Base-by-base conservation (phyloP, 2,797 vertebrate species). In the Coracias cyanogaster region DNA sequence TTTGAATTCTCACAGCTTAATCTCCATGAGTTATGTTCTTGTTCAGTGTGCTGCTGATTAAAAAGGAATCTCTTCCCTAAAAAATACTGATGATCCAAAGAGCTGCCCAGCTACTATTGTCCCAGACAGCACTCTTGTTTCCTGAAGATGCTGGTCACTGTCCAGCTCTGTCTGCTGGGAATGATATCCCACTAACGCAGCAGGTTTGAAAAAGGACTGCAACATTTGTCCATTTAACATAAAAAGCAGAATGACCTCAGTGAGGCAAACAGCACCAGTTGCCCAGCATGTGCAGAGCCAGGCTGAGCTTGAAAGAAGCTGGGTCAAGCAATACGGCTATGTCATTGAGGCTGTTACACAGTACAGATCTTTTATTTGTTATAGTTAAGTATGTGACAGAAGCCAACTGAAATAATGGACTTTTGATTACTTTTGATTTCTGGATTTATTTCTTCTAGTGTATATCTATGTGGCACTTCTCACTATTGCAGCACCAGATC, bases 391-490 rank as follows among this genome's bases (percentile, higher is more conserved):
- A 70, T 33, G 49, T 89, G 82, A 51, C 49, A 94, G 86, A 94
- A 97, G 86, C 73, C 65, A 86, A 60, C 54, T 90, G 80, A 83
- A 95, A 74, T 92, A 94, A 96, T 82, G 85, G 49, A 94, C 81
- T 89, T 94, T 71, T 67, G 80, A 83, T 80, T 74, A 78, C 52
- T 52, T 94, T 89, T 80, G 71, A 78, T 93, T 94, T 95, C 83
- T 93, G 78, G 41, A 83, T 92, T 97, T 89, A 91, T 72, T 94
- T 89, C 48, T 81, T 97, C 70, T 82, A 17, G 52, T 64, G 74
- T 90, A 6, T 92, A 33, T 77, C 91, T 78, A 16, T 52, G 64
- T 92, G 87, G 77, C 48, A 64, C 11, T 95, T 92, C 72, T 94
- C 66, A 70, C 71, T 96, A 91, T 25, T 86, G 70, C 80, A 67